phyloP scores from a whole-genome alignment of 2,888 invertebrate genomes.

The Pheosia tremula region DNA sequence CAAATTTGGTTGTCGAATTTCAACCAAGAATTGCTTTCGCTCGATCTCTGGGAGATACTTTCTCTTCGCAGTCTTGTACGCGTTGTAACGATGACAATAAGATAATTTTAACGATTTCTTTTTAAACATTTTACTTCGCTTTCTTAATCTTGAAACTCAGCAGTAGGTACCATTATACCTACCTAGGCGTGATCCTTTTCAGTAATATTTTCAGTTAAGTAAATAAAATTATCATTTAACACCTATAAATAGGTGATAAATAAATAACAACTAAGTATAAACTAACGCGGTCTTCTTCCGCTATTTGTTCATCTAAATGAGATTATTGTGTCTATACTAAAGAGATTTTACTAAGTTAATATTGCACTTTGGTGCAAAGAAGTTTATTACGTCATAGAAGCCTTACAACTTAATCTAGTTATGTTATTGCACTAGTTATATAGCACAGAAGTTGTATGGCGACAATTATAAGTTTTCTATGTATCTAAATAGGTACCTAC shows the following conservation, averaged over 20 bases:
- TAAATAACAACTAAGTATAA: neutral
- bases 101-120: slow-evolving; percentile 24
- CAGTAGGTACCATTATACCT: neutral
- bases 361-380: slow-evolving; percentile 26
- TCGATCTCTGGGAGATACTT: slow-evolving; percentile 23
- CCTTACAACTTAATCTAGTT: slow-evolving; percentile 65
- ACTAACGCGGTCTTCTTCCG: neutral
- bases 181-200: too few relatives aligned
- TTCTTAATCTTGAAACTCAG: slow-evolving; percentile 14
- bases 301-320: neutral
- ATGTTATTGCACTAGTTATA: slow-evolving; percentile 11
- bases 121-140: slow-evolving; percentile 16
- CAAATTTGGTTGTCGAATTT: neutral
- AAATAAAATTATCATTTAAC: neutral
- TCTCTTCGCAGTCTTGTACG: slow-evolving; percentile 25
- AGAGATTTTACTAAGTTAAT: slow-evolving; percentile 34
- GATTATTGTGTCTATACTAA: slow-evolving; percentile 13
- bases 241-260: neutral
- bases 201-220: neutral
- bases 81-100: slow-evolving; percentile 29
- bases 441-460: too few relatives aligned
- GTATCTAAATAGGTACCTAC: neutral
- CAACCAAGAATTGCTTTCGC: slow-evolving; percentile 12
- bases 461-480: neutral
- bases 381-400: slow-evolving; percentile 52